Percentiles rank a stretch among this genome's conserved stretches.
Conservation (phyloP, 1,140 invertebrate species). For the Nomia melanderi region DNA sequence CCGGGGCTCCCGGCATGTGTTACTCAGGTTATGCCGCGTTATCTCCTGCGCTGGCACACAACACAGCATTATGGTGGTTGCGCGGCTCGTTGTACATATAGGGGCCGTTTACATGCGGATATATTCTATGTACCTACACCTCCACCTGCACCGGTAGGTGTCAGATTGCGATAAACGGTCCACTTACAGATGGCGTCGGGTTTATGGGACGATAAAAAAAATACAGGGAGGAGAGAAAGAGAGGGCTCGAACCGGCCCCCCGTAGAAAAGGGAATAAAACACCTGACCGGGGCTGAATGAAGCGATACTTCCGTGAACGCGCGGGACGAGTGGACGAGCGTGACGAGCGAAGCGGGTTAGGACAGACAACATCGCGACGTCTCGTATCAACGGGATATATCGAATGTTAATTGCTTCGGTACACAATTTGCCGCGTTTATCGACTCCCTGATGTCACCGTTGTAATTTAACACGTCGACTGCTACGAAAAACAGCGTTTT, state of each 20-base stretch:
- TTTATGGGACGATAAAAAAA: conserved; percentile 38
- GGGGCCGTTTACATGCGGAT: conserved; percentile 29
- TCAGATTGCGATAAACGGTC: conserved; percentile 44
- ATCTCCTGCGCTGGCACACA: conserved; percentile 54
- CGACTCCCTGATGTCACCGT: no score
- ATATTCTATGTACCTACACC: conserved; percentile 39
- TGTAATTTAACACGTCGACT: neutral
- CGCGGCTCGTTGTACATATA: conserved; percentile 44
- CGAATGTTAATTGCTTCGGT: neutral
- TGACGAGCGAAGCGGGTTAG: neutral
- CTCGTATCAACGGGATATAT: neutral
- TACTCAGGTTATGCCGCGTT: conserved; percentile 52
- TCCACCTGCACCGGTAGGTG: conserved; percentile 26
- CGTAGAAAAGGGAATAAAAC: conserved; percentile 19
- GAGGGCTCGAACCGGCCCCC: neutral
- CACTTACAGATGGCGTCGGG: conserved; percentile 28
- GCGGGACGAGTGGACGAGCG: neutral
- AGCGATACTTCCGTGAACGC: conserved; percentile 12
- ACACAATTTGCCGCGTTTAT: neutral
- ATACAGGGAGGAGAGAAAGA: no score
- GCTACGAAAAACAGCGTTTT: no score
- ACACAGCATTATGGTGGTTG: conserved; percentile 51
- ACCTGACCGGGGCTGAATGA: neutral
- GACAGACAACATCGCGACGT: neutral
- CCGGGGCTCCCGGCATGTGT: conserved; percentile 7